These are phyloP conservation scores for Eriosoma lanigerum DNA, from an alignment of 1,140 invertebrate genomes.

Conservation along the genomic window DNA sequence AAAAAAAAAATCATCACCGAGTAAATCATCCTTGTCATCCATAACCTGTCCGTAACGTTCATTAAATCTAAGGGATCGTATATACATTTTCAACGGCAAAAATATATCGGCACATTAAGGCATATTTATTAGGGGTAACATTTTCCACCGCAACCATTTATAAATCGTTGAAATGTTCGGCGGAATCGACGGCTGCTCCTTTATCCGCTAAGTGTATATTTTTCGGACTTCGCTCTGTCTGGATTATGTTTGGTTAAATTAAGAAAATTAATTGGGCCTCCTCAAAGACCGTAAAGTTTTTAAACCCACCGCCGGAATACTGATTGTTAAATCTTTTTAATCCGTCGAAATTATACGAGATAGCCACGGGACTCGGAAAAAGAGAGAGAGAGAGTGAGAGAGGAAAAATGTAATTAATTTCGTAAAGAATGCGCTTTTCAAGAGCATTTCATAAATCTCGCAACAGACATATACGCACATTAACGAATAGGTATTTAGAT, in stretches of 20 bases:
- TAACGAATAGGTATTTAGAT: not conserved
- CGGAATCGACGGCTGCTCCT: not conserved
- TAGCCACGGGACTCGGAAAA: not conserved
- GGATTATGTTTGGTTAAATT: conserved; percentile 35
- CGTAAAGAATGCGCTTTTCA: not conserved
- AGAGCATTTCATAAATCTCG: conserved; percentile 31
- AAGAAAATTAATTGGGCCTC: conserved; percentile 41
- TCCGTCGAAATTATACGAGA: conserved; percentile 19
- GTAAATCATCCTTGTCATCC: conserved; percentile 31
- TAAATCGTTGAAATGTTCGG: conserved; percentile 17
- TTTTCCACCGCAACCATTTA: not conserved
- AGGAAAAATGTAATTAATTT: conserved; percentile 46
- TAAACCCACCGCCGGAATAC: conserved; percentile 9
- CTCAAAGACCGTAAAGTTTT: conserved; percentile 36
- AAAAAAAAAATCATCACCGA: conserved; percentile 15
- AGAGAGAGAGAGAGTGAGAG: not conserved
- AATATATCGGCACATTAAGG: conserved; percentile 14
- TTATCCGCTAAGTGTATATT: not conserved
- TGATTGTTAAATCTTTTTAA: conserved; percentile 41
- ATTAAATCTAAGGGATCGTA: not conserved
- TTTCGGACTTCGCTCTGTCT: conserved; percentile 7
- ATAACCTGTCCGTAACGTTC: conserved; percentile 17
- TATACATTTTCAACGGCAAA: conserved; percentile 12
- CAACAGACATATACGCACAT: not conserved
- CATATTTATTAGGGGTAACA: not conserved